Percentiles rank a stretch among this genome's conserved stretches.
Conservation (phyloP, 2,888 invertebrate genomes). For the Stegana nigrithorax region DNA sequence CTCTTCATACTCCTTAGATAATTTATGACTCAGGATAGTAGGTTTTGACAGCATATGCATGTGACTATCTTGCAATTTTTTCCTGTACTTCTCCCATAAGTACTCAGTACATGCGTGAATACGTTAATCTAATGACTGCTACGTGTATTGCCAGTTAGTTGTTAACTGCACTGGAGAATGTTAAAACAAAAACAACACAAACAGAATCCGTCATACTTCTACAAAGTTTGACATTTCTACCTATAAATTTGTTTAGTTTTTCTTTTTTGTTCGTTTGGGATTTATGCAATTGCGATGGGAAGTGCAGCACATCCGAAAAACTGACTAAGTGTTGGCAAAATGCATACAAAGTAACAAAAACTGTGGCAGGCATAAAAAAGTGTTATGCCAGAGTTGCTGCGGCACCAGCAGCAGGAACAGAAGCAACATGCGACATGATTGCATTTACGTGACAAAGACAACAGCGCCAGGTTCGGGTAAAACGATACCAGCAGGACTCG, state of each 20-base stretch:
- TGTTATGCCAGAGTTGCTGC: too few species aligned
- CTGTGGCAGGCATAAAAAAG: neutral
- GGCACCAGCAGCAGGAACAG: neutral
- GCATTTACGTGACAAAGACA: conserved; percentile 7
- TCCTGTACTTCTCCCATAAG: too few species aligned
- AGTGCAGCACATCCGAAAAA: neutral
- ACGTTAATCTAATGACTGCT: conserved; percentile 44
- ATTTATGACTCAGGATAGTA: too few species aligned
- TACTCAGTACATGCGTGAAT: conserved; percentile 18
- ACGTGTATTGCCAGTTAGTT: too few species aligned
- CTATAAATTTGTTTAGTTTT: neutral
- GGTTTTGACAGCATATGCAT: too few species aligned
- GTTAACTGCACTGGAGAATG: too few species aligned
- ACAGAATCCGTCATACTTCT: neutral
- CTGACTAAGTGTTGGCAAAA: conserved; percentile 4
- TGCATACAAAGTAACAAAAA: neutral
- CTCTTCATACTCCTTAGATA: too few species aligned
- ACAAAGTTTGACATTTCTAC: neutral
- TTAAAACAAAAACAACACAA: neutral
- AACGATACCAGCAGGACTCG: conserved; percentile 1
- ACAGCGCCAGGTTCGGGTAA: neutral
- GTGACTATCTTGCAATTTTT: too few species aligned
- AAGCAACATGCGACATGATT: conserved; percentile 1
- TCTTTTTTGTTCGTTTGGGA: neutral
- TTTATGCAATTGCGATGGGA: neutral